Percentiles rank a stretch among this genome's conserved stretches.
phyloP scores from a whole-genome alignment of 2,888 invertebrate species.

The Mesodorylaimus sp. region DNA sequence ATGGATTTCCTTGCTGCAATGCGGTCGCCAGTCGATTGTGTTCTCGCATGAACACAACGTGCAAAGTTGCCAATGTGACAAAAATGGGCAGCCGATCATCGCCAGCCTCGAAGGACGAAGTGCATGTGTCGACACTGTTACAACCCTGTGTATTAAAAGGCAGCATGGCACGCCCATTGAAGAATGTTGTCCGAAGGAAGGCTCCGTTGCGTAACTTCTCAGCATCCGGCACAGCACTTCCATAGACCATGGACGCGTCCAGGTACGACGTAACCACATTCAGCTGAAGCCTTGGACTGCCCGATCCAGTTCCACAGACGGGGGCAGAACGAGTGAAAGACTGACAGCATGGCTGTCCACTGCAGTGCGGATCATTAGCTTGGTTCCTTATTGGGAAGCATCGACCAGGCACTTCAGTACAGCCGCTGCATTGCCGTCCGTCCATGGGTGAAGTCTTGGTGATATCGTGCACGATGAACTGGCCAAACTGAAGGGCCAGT shows the following conservation, averaged over 20 bases:
- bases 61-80: conserved; percentile 38
- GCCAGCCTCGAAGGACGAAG: conserved; percentile 23
- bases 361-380: not conserved
- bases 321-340: conserved; percentile 54
- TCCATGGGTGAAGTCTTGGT: conserved; percentile 18
- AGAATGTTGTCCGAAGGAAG: not conserved
- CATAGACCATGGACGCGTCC: conserved; percentile 6
- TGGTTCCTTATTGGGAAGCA: conserved; percentile 24
- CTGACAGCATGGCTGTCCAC: not conserved
- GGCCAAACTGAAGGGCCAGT: conserved; percentile 13
- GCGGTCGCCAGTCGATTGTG: conserved; percentile 68
- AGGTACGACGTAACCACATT: conserved; percentile 3
- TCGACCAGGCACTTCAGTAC: conserved; percentile 23
- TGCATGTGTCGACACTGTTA: not conserved
- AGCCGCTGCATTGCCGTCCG: conserved; percentile 23
- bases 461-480: conserved; percentile 10
- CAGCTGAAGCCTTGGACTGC: conserved; percentile 15
- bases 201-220: not conserved
- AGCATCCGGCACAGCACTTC: conserved; percentile 1
- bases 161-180: conserved; percentile 3
- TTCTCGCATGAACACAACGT: conserved; percentile 55
- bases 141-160: not conserved
- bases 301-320: conserved; percentile 81
- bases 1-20: conserved; percentile 56
- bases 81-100: conserved; percentile 14